These are phyloP conservation scores for Pilophorus perplexus DNA, from an alignment of 2,888 invertebrate genomes.

Conservation along the genomic window DNA sequence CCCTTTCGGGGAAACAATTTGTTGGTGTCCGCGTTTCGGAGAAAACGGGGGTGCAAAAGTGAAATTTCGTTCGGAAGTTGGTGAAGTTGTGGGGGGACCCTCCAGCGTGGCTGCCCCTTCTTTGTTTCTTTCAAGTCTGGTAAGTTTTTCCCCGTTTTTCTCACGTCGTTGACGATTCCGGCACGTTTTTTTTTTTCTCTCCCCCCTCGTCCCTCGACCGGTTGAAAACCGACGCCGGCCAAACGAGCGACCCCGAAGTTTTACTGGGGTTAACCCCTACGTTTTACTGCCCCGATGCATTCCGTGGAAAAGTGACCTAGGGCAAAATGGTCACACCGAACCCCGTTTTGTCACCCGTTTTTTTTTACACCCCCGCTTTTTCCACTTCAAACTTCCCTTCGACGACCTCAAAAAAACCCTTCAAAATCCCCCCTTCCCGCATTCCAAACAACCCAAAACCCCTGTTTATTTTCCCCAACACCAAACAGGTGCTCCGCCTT, in stretches of 20 bases:
- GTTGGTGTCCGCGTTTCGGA: neutral
- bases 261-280: slow-evolving; percentile 22
- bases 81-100: slow-evolving; percentile 34
- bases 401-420: neutral
- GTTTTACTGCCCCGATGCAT: slow-evolving; percentile 23
- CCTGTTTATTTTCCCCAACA: slow-evolving; percentile 4
- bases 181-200: neutral
- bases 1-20: too few species aligned
- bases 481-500: slow-evolving; percentile 14
- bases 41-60: neutral
- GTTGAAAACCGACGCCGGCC: neutral
- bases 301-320: slow-evolving; percentile 9
- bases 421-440: neutral
- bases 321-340: slow-evolving; percentile 15
- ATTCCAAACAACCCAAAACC: neutral
- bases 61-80: slow-evolving; percentile 14
- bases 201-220: neutral
- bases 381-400: neutral
- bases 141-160: slow-evolving; percentile 21
- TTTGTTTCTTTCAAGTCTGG: slow-evolving; percentile 47
- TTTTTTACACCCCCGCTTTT: neutral
- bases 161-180: neutral
- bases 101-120: slow-evolving; percentile 48
- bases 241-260: too few species aligned
- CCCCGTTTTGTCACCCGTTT: too few species aligned